Base-by-base conservation (phyloP, 2,113 vertebrate genomes). In the Nothocercus nigrocapillus region DNA sequence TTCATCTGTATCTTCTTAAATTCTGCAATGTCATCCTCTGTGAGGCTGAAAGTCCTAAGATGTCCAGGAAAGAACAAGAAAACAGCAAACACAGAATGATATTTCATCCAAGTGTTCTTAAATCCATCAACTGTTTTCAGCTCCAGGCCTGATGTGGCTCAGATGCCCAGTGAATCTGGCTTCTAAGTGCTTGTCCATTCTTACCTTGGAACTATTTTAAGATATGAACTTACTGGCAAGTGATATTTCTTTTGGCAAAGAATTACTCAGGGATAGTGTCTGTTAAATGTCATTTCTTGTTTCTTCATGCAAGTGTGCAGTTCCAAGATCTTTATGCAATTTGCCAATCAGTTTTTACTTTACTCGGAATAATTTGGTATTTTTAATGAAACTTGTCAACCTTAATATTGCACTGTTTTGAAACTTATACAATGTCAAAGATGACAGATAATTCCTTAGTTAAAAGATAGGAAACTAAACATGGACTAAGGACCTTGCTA, bases 1-100 rank as follows among this genome's bases (percentile, higher is more conserved):
- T 5, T 32, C 28, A 42, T 13, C 14, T 28, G 0, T 74, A 8
- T 32, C 30, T 82, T 59, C 28, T 56, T 15, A 15, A 58, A 12
- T 54, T 69, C 53, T 63, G 8, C 13, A 19, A 6, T 25, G 1
- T 64, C 3, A 0, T 3, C 7, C 58, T 56, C 58, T 15, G 2
- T 30, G 16, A 56, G 54, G 54, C 30, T 56, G 51, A 32, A 82
- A 56, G 40, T 42, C 30, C 25, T 54, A 61, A 64, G 49, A 28
- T 81, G 27, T 12, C 86, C 4, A 34, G 56, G 15, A 13, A 73
- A 27, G 11, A 66, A 20, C 49, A 63, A 67, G 30, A 86, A 63
- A 9, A 66, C 17, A 51, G 36, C 8, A 84, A 67, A 51, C 24
- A 8, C 24, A 69, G 64, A 20, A 20, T 28, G 0, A 11, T 62